phyloP scores from a whole-genome alignment of 2,888 invertebrate genomes.

The Hypolimnas misippus region DNA sequence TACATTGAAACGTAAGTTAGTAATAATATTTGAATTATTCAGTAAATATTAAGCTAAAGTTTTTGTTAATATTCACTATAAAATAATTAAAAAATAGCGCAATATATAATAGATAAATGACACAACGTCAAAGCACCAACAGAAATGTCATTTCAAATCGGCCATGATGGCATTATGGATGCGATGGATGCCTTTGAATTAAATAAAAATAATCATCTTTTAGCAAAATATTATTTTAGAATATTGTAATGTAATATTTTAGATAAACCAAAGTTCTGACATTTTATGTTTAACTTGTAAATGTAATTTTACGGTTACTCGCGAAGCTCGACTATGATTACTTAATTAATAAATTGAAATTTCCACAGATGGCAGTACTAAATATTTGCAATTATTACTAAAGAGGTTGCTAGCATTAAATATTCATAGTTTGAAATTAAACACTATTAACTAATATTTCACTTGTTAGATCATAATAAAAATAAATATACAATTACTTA shows the following conservation, averaged over 20 bases:
- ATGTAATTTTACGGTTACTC: no score
- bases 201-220: background rate
- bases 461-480: no score
- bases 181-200: constrained; percentile 7
- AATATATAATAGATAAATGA: constrained; percentile 20
- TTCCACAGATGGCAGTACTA: no score
- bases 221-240: background rate
- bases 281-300: no score
- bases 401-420: no score
- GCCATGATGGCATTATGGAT: constrained; percentile 22
- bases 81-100: constrained; percentile 16
- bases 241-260: background rate
- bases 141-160: constrained; percentile 25
- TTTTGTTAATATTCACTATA: constrained; percentile 2
- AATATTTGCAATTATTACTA: no score
- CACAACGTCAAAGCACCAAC: constrained; percentile 31
- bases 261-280: no score
- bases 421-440: no score
- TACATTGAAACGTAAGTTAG: constrained; percentile 10
- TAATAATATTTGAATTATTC: background rate
- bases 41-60: background rate
- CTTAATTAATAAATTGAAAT: no score
- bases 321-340: no score
- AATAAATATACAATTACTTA: no score
- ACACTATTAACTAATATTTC: no score